Base-by-base conservation (phyloP, 2,113 vertebrate genomes). In the Taxidea taxus region DNA sequence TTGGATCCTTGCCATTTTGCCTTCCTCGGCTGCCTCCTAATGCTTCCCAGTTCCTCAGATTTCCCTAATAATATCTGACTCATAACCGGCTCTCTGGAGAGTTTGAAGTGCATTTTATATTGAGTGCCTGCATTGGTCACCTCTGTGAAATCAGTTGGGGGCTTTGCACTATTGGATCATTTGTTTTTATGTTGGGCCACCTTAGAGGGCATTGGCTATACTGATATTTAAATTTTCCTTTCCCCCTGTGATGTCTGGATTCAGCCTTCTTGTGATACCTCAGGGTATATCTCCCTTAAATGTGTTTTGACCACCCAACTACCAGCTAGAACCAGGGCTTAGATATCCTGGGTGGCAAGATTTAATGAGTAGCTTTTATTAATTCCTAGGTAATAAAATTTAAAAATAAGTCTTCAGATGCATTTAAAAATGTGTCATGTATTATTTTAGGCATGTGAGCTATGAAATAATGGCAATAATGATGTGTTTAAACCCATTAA, bases 361-460 rank as follows among this genome's bases (percentile, higher is more conserved):
- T 96, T 96, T 95, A 97, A 97, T 81, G 75, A 94, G 95, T 88
- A 78, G 64, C 81, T 97, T 97, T 98, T 97, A 97, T 97, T 97
- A 97, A 97, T 97, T 98, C 56, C 90, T 96, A 92, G 87, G 97
- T 92, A 95, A 97, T 98, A 97, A 97, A 98, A 94, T 27, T 95
- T 95, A 75, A 96, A 98, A 97, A 90, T 97, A 97, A 86, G 87
- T 92, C 96, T 97, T 97, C 62, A 89, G 97, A 97, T 97, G 64
- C 96, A 98, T 96, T 98, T 97, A 29, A 97, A 97, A 97, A 96
- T 97, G 90, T 95, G 97, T 98, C 98, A 98, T 97, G 87, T 98
- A 88, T 98, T 98, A 97, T 97, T 98, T 96, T 97, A 97, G 97
- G 96, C 98, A 94, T 89, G 56, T 27, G 75, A 62, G 54, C 95